Conservation (phyloP, 2,888 invertebrate genomes). For the Mycalesis mineus region DNA sequence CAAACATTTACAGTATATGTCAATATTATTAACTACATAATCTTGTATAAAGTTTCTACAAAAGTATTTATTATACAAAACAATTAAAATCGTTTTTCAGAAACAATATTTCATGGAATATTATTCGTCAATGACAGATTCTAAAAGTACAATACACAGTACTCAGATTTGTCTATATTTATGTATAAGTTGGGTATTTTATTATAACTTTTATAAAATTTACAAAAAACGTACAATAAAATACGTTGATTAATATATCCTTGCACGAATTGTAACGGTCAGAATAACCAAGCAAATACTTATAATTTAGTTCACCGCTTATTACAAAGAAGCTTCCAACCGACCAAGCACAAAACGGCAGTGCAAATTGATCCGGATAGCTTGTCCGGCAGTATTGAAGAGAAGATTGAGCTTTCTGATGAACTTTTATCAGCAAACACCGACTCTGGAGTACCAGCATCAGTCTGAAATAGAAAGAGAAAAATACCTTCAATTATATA, state of each 20-base stretch:
- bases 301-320: constrained; percentile 66
- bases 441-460: constrained; percentile 43
- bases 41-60: constrained; percentile 6
- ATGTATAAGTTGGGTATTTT: neutral
- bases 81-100: neutral
- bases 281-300: constrained; percentile 9
- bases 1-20: neutral
- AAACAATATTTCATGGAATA: neutral
- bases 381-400: constrained; percentile 76
- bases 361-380: constrained; percentile 79
- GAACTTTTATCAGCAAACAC: constrained; percentile 35
- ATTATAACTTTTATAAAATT: constrained; percentile 9
- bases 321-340: constrained; percentile 79
- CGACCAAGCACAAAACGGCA: constrained; percentile 80
- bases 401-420: constrained; percentile 70
- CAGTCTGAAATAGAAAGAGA: constrained; percentile 55
- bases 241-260: constrained; percentile 27
- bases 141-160: constrained; percentile 3
- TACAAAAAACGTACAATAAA: constrained; percentile 10
- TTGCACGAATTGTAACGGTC: constrained; percentile 25
- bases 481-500: constrained; percentile 10
- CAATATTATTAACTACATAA: constrained; percentile 4
- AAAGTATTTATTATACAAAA: constrained; percentile 7
- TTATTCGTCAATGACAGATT: neutral
- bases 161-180: constrained; percentile 6